Conservation (phyloP, 2,113 vertebrate genomes). For the Labeo catla region DNA sequence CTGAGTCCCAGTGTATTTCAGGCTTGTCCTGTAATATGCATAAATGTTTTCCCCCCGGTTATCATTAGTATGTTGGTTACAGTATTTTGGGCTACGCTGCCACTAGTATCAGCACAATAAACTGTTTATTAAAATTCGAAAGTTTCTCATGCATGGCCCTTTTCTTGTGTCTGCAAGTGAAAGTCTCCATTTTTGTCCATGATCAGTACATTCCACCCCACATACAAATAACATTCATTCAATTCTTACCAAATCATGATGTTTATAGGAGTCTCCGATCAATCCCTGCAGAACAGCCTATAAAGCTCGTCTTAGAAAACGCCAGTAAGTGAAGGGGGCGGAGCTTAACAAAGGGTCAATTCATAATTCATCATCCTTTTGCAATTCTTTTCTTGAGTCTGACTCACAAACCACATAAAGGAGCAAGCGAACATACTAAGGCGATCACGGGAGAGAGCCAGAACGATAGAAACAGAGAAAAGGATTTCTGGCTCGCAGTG, state of each 20-base stretch:
- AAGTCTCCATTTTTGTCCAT: neutral
- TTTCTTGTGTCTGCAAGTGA: no score
- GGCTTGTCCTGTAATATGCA: no score
- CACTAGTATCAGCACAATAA: no score
- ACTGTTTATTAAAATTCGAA: no score
- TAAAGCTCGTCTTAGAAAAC: neutral
- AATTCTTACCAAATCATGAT: neutral
- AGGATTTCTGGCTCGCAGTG: slow-evolving; percentile 32
- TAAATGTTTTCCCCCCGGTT: no score
- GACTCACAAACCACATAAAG: neutral
- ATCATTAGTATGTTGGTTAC: no score
- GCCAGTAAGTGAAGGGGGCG: neutral
- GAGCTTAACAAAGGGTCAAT: neutral
- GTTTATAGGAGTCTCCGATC: neutral
- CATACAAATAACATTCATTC: neutral
- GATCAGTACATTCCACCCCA: neutral
- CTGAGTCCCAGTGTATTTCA: no score
- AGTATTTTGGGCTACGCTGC: no score
- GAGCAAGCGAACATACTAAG: neutral
- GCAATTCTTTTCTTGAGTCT: neutral
- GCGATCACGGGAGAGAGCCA: neutral
- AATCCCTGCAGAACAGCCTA: neutral
- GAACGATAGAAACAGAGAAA: slow-evolving; percentile 30
- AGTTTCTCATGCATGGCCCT: no score
- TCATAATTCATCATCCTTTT: neutral